Evolutionary conservation across 2,888 invertebrate genomes (phyloP).

Genomic region (Liposcelis brunnea): DNA sequence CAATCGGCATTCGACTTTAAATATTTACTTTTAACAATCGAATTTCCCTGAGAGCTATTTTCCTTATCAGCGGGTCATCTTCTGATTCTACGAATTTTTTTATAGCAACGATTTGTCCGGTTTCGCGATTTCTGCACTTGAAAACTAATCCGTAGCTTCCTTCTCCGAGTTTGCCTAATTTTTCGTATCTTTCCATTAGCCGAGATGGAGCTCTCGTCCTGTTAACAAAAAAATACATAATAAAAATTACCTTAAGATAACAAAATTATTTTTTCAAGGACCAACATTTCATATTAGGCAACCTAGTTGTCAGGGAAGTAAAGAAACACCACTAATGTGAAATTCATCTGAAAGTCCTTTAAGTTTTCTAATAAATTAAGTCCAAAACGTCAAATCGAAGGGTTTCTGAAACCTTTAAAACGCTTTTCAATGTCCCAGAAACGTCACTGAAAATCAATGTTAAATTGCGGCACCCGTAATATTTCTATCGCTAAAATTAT

Average conservation of each 20-base stretch:
- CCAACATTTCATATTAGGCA: too few species aligned
- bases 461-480: too few species aligned
- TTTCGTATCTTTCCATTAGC: constrained; percentile 89
- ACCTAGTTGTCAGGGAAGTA: too few species aligned
- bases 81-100: constrained; percentile 96
- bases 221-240: constrained; percentile 18
- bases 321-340: too few species aligned
- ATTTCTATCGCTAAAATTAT: too few species aligned
- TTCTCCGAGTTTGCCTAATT: constrained; percentile 84
- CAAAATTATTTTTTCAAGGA: too few species aligned
- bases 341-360: too few species aligned
- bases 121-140: constrained; percentile 89
- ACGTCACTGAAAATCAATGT: too few species aligned
- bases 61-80: constrained; percentile 88
- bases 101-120: constrained; percentile 86
- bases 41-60: constrained; percentile 89
- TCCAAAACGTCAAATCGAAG: neutral
- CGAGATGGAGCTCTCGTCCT: constrained; percentile 71
- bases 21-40: constrained; percentile 80
- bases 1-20: too few species aligned
- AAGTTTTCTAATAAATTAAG: too few species aligned
- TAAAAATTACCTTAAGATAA: constrained; percentile 5
- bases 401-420: too few species aligned
- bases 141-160: constrained; percentile 93
- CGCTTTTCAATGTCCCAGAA: too few species aligned